Evolutionary conservation across 2,797 vertebrate genomes (phyloP).

Genomic region (Onychomys leucogaster): DNA sequence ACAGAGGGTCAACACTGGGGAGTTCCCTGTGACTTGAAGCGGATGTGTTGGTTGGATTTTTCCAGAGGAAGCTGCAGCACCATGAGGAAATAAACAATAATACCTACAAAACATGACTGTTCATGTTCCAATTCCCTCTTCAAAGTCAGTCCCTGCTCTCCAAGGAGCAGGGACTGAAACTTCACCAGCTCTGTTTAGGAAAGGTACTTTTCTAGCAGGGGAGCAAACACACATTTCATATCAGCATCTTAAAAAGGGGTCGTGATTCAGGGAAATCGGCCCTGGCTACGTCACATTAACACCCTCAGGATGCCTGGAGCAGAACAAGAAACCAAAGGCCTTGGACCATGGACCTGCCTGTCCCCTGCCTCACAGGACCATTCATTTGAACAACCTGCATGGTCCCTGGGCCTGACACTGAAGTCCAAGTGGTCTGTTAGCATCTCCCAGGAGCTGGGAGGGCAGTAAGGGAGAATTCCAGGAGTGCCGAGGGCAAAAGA

Average conservation of each 20-base stretch:
- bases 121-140: conserved; percentile 55
- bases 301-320: not conserved
- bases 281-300: rapidly evolving
- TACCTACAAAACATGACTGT: conserved; percentile 64
- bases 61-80: conserved; percentile 76
- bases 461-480: not conserved
- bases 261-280: not conserved
- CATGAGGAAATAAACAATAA: conserved; percentile 72
- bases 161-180: not conserved
- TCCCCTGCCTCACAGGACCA: not conserved
- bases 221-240: not conserved
- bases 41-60: conserved; percentile 74
- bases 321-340: not conserved
- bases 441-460: not conserved
- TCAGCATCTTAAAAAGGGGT: not conserved
- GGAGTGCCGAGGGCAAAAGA: not conserved
- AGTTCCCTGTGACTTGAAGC: conserved; percentile 74
- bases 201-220: not conserved
- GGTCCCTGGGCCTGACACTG: not conserved
- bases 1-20: conserved; percentile 81
- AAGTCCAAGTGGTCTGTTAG: not conserved
- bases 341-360: not conserved
- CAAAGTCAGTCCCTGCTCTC: conserved; percentile 47
- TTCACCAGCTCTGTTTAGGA: not conserved
- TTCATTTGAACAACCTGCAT: not conserved